A percentile compares a stretch with the other conserved stretches of the same genome.
Evolutionary conservation across 2,113 vertebrate species (phyloP).

Genomic region (Amphiprion percula): DNA sequence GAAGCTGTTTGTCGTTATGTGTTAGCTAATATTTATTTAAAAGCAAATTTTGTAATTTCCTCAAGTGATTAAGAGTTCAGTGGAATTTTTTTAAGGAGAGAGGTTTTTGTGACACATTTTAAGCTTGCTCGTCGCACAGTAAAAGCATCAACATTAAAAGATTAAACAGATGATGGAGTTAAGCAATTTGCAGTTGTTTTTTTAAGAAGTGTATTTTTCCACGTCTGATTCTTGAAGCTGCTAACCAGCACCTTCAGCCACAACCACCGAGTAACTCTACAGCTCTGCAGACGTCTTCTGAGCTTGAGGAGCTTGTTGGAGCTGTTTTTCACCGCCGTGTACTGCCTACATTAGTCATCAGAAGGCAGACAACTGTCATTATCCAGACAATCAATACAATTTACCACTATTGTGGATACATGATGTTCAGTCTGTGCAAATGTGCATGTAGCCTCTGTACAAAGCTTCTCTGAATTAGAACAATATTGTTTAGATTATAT

Average conservation of each 20-base stretch:
- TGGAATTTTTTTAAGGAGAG: background rate
- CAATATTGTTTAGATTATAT: background rate
- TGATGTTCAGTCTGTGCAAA: background rate
- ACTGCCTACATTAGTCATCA: constrained; percentile 38
- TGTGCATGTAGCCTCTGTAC: background rate
- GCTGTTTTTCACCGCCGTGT: constrained; percentile 5
- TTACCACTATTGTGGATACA: constrained; percentile 8
- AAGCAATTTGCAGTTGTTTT: constrained; percentile 13
- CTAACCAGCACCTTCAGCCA: constrained; percentile 31
- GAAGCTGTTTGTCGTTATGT: background rate
- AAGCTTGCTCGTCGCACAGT: constrained; percentile 15
- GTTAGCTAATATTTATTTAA: constrained; percentile 14
- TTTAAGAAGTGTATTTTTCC: constrained; percentile 37
- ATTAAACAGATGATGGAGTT: constrained; percentile 11
- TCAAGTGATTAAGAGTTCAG: background rate
- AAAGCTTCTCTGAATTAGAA: background rate
- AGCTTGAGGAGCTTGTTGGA: background rate
- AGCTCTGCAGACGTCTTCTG: constrained; percentile 13
- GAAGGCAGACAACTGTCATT: constrained; percentile 24
- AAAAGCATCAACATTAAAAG: constrained; percentile 16
- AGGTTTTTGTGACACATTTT: background rate
- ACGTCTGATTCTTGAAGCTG: constrained; percentile 18
- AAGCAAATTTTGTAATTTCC: background rate
- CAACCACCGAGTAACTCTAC: constrained; percentile 4
- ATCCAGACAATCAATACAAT: constrained; percentile 31